Conservation (phyloP, 2,888 invertebrate genomes). For the Sabatieria punctata region DNA sequence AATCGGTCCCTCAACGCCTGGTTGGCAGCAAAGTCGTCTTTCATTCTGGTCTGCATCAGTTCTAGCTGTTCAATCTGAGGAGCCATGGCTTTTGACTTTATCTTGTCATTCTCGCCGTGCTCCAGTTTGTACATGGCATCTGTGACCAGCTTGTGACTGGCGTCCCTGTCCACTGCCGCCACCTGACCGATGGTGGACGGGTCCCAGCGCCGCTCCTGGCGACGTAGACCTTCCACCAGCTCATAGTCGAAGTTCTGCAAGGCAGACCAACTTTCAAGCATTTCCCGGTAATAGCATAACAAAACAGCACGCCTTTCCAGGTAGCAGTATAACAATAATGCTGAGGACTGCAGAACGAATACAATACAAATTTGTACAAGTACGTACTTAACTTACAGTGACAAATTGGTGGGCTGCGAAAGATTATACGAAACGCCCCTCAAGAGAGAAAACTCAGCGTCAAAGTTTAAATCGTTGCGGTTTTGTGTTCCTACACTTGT, state of each 20-base stretch:
- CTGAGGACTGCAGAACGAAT: too few relatives aligned
- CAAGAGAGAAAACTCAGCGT: too few relatives aligned
- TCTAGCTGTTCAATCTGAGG: slow-evolving; percentile 57
- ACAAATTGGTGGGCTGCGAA: too few relatives aligned
- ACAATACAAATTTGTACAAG: too few relatives aligned
- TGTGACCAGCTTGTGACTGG: slow-evolving; percentile 67
- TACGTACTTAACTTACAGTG: too few relatives aligned
- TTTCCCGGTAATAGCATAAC: too few relatives aligned
- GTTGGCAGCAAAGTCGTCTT: slow-evolving; percentile 82
- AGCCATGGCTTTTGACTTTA: slow-evolving; percentile 49
- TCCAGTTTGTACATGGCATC: slow-evolving; percentile 97
- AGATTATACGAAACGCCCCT: too few relatives aligned
- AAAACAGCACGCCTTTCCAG: too few relatives aligned
- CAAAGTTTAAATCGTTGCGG: too few relatives aligned
- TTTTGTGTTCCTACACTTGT: too few relatives aligned
- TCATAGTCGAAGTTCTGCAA: slow-evolving; percentile 88
- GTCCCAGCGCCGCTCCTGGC: slow-evolving; percentile 91
- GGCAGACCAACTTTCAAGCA: too few relatives aligned
- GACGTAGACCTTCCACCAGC: slow-evolving; percentile 75
- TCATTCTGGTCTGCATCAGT: slow-evolving; percentile 58
- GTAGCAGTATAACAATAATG: too few relatives aligned
- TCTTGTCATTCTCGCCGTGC: slow-evolving; percentile 65
- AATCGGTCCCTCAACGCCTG: slow-evolving; percentile 63
- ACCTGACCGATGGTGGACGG: slow-evolving; percentile 42
- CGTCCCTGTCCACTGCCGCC: slow-evolving; percentile 49